A percentile compares a stretch with the other conserved stretches of the same genome.
These are phyloP conservation scores for Cyanoderma ruficeps DNA, from an alignment of 2,113 vertebrate species.

Conservation along the genomic window DNA sequence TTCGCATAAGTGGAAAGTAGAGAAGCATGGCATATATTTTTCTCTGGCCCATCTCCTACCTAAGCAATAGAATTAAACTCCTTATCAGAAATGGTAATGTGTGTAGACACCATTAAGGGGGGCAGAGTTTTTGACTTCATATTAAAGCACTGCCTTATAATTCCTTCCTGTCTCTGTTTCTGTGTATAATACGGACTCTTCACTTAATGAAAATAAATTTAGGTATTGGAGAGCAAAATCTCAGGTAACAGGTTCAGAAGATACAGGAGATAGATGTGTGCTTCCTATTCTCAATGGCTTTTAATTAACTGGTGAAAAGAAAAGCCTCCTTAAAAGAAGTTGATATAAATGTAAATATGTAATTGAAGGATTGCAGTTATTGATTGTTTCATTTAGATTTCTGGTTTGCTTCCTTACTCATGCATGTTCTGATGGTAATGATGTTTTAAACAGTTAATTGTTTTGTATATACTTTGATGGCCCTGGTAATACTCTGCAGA, in stretches of 20 bases:
- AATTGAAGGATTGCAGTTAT: neutral
- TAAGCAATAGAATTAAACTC: neutral
- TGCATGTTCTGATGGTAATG: neutral
- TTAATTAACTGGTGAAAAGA: neutral
- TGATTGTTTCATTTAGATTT: neutral
- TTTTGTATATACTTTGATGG: neutral
- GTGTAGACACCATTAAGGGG: neutral
- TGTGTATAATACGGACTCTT: neutral
- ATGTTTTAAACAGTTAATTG: neutral
- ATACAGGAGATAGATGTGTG: neutral
- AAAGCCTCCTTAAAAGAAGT: neutral
- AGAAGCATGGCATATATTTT: neutral
- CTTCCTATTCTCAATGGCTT: neutral
- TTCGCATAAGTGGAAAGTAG: neutral
- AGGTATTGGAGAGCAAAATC: neutral
- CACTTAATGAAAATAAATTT: neutral
- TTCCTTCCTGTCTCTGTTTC: neutral
- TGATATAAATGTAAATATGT: neutral
- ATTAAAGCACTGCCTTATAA: neutral
- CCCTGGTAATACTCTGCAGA: neutral
- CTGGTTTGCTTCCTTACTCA: neutral
- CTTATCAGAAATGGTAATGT: neutral
- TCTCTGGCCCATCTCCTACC: neutral
- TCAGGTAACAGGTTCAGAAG: neutral
- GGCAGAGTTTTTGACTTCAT: neutral